Evolutionary conservation across 2,888 invertebrate genomes (phyloP), one percentile per base, ranked within the genome.

Genomic region (Drosophila percnosoma): DNA sequence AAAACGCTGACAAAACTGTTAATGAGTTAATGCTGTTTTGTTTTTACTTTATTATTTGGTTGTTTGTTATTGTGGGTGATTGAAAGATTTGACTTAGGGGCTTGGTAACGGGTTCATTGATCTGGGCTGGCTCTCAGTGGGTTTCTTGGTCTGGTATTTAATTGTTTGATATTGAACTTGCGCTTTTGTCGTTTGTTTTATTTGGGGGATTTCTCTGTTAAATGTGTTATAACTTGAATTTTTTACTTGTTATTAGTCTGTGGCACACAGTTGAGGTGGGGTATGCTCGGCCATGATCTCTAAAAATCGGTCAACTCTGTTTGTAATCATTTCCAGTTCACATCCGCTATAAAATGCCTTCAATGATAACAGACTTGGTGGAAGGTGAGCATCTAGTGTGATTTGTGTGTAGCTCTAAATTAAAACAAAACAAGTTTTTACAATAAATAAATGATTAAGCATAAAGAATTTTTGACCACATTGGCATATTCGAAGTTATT

Each of bases 11-110:
- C 53, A 61, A 61, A 67, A 68, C 72, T 65, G 68, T 78, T 87
- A 87, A 89, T 80, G 89, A 78, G 68, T 82, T 85, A 71, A 61
- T 80, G 77, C 61, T 87, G 83, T 86, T 88, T 54, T 51, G 54
- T 24, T 52, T 34, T 51, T 59, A 21, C 5, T 42, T 21, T 42
- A 21, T 42, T 42, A 45, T 85, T 87, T 53, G 42, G 54, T n/a
- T 49, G 36, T 45, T 62, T 61, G 57, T 15, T 57, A 21, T 31
- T 60, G 42, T 63, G 55, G 34, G 48, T 60, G 42, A 31, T 70
- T 68, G 54, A 64, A 49, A 73, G 57, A 63, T 51, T 40, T 48
- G 70, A 42, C 57, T 53, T 64, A 66, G 81, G 69, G 77, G 86
- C 80, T 73, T 77, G 82, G 59, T 84, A 63, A 67, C 69, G 68